Evolutionary conservation across 2,797 vertebrate genomes (phyloP).

Genomic region (Glossophaga mutica): DNA sequence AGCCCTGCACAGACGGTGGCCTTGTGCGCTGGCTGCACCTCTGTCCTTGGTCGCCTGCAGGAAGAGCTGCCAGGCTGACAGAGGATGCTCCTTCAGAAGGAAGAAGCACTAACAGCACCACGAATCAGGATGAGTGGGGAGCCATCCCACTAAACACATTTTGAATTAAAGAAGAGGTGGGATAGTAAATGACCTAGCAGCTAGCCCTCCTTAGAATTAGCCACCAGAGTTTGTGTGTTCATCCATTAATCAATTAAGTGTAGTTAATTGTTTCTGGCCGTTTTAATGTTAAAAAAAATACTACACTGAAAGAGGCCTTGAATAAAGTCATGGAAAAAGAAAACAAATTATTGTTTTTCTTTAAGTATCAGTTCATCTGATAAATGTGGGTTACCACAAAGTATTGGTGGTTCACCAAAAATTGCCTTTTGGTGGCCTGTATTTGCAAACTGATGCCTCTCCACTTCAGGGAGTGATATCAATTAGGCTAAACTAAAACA

Average conservation of each 20-base stretch:
- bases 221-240: not conserved
- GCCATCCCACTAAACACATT: not conserved
- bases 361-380: slow-evolving; percentile 50
- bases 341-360: slow-evolving; percentile 51
- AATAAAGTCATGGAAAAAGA: slow-evolving; percentile 59
- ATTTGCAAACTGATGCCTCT: slow-evolving; percentile 32
- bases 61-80: not conserved
- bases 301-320: not conserved
- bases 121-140: not conserved
- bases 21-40: not conserved
- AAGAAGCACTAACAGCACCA: not conserved
- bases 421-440: not conserved
- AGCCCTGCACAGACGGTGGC: not conserved
- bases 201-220: not conserved
- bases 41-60: not conserved
- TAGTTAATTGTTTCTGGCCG: slow-evolving; percentile 12
- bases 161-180: not conserved
- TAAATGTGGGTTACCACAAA: slow-evolving; percentile 38
- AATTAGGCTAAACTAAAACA: slow-evolving; percentile 36
- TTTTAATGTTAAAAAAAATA: slow-evolving; percentile 28
- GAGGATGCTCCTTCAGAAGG: not conserved
- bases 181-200: not conserved
- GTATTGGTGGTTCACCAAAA: slow-evolving; percentile 48
- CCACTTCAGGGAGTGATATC: slow-evolving; percentile 17
- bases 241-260: not conserved